A percentile compares a stretch with the other conserved stretches of the same genome.
Conservation (phyloP, 2,113 vertebrate genomes). For the Oreochromis niloticus region DNA sequence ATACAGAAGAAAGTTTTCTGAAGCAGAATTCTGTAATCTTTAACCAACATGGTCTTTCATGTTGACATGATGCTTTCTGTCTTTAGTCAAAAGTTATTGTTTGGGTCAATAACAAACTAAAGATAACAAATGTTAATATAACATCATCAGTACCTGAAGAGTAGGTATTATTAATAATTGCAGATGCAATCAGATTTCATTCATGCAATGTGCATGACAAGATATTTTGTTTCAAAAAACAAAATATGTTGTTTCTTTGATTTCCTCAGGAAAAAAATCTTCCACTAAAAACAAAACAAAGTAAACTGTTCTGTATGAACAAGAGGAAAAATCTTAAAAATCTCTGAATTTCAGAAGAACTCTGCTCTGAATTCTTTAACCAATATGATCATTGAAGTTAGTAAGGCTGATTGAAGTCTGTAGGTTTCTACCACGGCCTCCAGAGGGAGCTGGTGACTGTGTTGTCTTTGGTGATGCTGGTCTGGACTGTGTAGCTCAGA, state of each 20-base stretch:
- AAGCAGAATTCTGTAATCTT: not conserved
- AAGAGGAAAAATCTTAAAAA: not conserved
- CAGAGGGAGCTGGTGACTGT: constrained; percentile 41
- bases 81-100: not conserved
- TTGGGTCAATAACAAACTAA: not conserved
- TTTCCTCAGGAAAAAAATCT: not conserved
- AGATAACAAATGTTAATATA: not conserved
- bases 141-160: not conserved
- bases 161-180: not conserved
- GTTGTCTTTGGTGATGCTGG: constrained; percentile 34
- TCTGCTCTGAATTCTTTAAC: not conserved
- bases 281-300: not conserved
- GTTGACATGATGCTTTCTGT: not conserved
- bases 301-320: not conserved
- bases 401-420: not conserved
- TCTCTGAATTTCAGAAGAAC: not conserved
- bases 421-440: constrained; percentile 58
- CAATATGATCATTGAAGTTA: not conserved
- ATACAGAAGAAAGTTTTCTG: not conserved
- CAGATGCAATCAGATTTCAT: not conserved
- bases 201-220: not conserved
- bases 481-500: constrained; percentile 24
- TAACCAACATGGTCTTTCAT: not conserved
- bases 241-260: not conserved
- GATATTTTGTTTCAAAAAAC: not conserved